phyloP scores from a whole-genome alignment of 2,113 vertebrate genomes.

The Benitochromis conjunctus region DNA sequence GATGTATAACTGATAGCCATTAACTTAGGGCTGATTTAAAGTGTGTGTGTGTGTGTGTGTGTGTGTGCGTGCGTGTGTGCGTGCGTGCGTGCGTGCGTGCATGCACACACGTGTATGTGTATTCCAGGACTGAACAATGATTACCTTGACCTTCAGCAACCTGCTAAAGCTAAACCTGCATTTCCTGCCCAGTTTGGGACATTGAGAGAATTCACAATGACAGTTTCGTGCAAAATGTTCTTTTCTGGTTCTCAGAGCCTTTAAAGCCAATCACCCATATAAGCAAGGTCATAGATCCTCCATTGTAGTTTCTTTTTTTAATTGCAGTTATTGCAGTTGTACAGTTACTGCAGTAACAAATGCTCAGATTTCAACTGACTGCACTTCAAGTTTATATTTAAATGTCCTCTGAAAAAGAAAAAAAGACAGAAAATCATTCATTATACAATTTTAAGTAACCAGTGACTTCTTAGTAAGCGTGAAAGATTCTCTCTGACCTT shows the following conservation, averaged over 20 bases:
- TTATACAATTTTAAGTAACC: not conserved
- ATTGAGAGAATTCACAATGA: not conserved
- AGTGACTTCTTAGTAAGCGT: not conserved
- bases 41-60: not conserved
- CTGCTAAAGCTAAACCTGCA: not conserved
- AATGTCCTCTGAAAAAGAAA: not conserved
- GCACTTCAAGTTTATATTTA: not conserved
- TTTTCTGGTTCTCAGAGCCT: not conserved
- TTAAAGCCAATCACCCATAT: not conserved
- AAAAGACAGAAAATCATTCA: not conserved
- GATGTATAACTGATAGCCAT: not conserved
- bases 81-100: not conserved
- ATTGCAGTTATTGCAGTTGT: not conserved
- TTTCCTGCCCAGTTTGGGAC: not conserved
- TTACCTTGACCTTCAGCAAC: conserved; percentile 51
- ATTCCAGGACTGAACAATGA: conserved; percentile 10
- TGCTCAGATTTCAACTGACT: not conserved
- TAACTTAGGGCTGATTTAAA: not conserved
- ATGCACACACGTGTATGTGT: not conserved
- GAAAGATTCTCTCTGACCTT: not conserved
- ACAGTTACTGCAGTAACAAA: not conserved
- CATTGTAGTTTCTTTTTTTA: not conserved
- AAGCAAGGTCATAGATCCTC: conserved; percentile 6
- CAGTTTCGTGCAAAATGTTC: not conserved
- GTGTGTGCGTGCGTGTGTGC: not conserved